phyloP scores from a whole-genome alignment of 2,113 vertebrate species.

The Fulica atra region DNA sequence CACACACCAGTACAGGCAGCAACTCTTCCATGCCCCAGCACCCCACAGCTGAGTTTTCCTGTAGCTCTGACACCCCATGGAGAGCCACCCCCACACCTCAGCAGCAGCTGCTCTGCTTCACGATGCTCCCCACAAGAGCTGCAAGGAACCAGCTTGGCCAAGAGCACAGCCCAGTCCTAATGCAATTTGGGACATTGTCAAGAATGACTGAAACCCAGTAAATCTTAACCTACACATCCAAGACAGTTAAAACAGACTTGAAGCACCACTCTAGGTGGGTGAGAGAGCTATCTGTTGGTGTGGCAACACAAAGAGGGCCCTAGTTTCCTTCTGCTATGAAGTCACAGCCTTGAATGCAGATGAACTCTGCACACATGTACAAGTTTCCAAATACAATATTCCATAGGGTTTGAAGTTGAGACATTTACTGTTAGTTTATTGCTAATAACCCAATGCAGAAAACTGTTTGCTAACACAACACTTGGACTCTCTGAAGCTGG shows the following conservation, averaged over 20 bases:
- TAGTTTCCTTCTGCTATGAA: background rate
- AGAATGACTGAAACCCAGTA: background rate
- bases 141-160: background rate
- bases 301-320: background rate
- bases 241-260: background rate
- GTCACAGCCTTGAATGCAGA: background rate
- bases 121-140: background rate
- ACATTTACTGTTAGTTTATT: background rate
- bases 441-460: background rate
- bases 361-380: background rate
- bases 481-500: background rate
- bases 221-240: background rate
- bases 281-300: background rate
- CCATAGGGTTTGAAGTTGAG: background rate
- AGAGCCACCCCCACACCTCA: too few relatives aligned
- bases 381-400: background rate
- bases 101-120: background rate
- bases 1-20: background rate
- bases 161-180: background rate
- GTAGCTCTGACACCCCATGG: background rate
- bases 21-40: background rate
- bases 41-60: background rate
- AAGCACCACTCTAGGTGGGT: background rate
- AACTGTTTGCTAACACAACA: background rate
- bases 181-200: background rate